A percentile compares a stretch with the other conserved stretches of the same genome.
Evolutionary conservation across 2,797 vertebrate genomes (phyloP).

Genomic region (Notoglanidium macrostoma): DNA sequence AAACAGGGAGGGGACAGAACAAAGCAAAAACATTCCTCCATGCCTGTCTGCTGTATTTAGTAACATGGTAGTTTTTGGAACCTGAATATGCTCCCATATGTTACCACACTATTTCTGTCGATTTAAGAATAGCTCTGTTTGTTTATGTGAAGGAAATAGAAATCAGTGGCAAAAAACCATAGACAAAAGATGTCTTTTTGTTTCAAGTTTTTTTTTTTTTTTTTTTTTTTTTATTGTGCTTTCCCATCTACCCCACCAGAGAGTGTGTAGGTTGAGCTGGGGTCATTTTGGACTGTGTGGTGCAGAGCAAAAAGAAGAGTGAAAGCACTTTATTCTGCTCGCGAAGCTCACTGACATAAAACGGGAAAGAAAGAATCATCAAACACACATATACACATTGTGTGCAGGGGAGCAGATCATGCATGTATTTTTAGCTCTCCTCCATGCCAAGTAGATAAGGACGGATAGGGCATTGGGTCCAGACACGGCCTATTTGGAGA

Average conservation of each 20-base stretch:
- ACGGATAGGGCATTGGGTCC: constrained; percentile 34
- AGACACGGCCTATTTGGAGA: constrained; percentile 31
- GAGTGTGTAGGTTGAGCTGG: neutral
- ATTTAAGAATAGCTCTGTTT: neutral
- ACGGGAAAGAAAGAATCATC: constrained; percentile 29
- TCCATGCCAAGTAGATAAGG: constrained; percentile 28
- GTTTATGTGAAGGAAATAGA: neutral
- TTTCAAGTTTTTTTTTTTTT: neutral
- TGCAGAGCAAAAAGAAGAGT: neutral
- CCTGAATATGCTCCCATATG: neutral
- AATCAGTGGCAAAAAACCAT: neutral
- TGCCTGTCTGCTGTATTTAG: neutral
- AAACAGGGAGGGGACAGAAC: neutral
- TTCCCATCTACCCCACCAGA: neutral
- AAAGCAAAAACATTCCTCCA: constrained; percentile 5
- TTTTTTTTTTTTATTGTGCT: no score
- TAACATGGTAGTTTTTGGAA: neutral
- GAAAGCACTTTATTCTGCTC: constrained; percentile 14
- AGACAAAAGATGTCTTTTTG: neutral
- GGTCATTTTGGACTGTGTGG: constrained; percentile 7
- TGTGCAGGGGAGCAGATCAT: constrained; percentile 26
- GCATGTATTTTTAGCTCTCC: constrained; percentile 43
- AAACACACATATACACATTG: constrained; percentile 9
- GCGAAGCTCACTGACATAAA: constrained; percentile 38
- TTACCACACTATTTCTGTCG: constrained; percentile 17